Percentiles rank a stretch among this genome's conserved stretches.
phyloP scores from a whole-genome alignment of 2,888 invertebrate species.

The Melanchra persicariae region DNA sequence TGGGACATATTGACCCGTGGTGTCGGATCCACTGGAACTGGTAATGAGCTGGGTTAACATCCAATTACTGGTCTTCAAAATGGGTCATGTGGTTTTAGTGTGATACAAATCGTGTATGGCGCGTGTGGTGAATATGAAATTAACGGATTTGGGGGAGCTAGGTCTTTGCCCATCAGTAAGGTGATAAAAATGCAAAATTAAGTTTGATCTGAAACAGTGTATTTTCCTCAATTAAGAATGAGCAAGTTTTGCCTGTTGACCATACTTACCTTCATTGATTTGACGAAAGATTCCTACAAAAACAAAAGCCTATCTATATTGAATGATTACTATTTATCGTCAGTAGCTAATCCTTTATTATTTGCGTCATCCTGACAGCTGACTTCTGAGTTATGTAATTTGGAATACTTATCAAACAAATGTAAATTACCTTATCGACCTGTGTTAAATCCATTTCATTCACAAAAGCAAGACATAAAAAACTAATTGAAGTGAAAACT shows the following conservation, averaged over 20 bases:
- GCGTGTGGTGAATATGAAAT: too few relatives aligned
- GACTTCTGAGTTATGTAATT: conserved; percentile 12
- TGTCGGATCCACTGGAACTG: conserved; percentile 49
- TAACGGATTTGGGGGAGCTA: too few relatives aligned
- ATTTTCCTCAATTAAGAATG: background rate
- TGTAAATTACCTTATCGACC: too few relatives aligned
- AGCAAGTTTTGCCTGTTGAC: background rate
- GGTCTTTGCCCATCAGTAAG: too few relatives aligned
- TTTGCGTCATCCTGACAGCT: conserved; percentile 12
- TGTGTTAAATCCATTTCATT: background rate
- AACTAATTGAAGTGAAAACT: too few relatives aligned
- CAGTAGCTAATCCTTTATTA: background rate
- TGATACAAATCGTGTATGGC: background rate
- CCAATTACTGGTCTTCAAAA: conserved; percentile 45
- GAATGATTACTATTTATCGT: conserved; percentile 2
- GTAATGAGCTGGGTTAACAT: conserved; percentile 47
- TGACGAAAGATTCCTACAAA: too few relatives aligned
- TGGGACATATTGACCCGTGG: conserved; percentile 56
- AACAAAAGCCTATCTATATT: conserved; percentile 3
- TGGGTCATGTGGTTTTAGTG: conserved; percentile 5
- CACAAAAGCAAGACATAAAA: conserved; percentile 9
- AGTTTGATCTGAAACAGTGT: background rate
- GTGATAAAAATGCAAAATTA: too few relatives aligned
- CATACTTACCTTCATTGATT: too few relatives aligned
- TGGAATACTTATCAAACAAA: background rate